A percentile compares a stretch with the other conserved stretches of the same genome.
Conservation (phyloP, 2,797 vertebrate species). For the Eospalax fontanierii region DNA sequence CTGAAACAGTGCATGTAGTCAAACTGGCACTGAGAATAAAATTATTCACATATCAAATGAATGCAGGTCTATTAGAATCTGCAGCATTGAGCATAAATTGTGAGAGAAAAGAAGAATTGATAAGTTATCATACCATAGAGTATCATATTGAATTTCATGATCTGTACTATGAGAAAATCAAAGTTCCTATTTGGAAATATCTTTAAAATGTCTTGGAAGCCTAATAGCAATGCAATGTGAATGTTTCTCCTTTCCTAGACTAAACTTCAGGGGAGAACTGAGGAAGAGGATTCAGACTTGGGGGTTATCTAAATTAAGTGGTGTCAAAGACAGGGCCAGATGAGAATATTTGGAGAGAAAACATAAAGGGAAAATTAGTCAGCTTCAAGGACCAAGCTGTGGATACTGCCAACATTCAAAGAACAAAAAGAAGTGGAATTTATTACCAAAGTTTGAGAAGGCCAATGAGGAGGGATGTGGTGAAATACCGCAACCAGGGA, state of each 20-base stretch:
- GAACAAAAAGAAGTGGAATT: not conserved
- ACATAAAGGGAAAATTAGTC: not conserved
- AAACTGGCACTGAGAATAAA: no score
- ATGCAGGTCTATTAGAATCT: not conserved
- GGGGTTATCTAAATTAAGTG: not conserved
- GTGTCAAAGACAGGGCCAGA: not conserved
- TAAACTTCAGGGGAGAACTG: not conserved
- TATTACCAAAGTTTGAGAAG: not conserved
- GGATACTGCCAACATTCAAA: not conserved
- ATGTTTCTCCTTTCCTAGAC: not conserved
- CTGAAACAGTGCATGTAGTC: not conserved
- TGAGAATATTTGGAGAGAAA: not conserved
- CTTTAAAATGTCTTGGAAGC: constrained; percentile 1
- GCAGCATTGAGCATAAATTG: not conserved
- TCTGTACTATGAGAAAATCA: not conserved
- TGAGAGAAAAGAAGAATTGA: not conserved
- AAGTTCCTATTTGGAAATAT: not conserved
- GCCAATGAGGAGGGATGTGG: not conserved
- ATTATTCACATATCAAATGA: not conserved
- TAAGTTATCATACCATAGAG: not conserved
- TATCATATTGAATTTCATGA: not conserved
- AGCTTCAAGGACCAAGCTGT: not conserved
- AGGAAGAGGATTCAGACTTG: not conserved
- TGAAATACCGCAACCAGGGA: not conserved
- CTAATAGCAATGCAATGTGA: not conserved